Percentiles rank a stretch among this genome's conserved stretches.
Conservation (phyloP, 2,113 vertebrate species). For the Drymodes brunneopygia region DNA sequence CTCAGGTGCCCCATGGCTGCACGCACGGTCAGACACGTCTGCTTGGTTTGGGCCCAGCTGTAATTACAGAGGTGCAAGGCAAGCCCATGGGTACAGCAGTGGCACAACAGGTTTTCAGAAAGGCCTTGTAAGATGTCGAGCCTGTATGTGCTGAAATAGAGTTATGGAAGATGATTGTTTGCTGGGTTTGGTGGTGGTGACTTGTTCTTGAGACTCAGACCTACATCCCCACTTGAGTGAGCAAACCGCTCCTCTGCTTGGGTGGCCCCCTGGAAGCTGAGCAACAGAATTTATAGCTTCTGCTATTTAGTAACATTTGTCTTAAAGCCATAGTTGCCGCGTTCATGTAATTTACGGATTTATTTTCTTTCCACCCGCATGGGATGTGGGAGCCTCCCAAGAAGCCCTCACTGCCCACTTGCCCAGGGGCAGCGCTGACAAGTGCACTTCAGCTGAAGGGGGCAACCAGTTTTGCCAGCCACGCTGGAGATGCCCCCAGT, state of each 20-base stretch:
- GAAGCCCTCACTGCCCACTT: not conserved
- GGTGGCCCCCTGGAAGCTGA: not conserved
- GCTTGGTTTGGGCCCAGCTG: not conserved
- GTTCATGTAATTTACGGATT: rapidly evolving
- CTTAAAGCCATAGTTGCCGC: not conserved
- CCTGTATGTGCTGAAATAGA: not conserved
- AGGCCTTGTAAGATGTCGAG: rapidly evolving
- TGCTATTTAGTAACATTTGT: not conserved
- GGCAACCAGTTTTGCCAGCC: not conserved
- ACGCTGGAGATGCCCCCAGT: too few species aligned
- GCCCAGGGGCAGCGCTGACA: rapidly evolving
- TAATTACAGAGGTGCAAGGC: not conserved
- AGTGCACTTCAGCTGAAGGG: not conserved
- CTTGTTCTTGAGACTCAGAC: not conserved
- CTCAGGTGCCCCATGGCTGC: not conserved
- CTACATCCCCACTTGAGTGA: rapidly evolving
- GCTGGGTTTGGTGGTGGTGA: not conserved
- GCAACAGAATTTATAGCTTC: not conserved
- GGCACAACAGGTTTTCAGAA: not conserved
- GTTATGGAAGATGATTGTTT: not conserved
- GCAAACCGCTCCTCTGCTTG: rapidly evolving
- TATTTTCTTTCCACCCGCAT: not conserved
- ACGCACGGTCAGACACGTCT: not conserved
- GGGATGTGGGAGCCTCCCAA: rapidly evolving
- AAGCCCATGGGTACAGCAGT: not conserved